Conservation (phyloP, 2,113 vertebrate species). For the Engystomops pustulosus region DNA sequence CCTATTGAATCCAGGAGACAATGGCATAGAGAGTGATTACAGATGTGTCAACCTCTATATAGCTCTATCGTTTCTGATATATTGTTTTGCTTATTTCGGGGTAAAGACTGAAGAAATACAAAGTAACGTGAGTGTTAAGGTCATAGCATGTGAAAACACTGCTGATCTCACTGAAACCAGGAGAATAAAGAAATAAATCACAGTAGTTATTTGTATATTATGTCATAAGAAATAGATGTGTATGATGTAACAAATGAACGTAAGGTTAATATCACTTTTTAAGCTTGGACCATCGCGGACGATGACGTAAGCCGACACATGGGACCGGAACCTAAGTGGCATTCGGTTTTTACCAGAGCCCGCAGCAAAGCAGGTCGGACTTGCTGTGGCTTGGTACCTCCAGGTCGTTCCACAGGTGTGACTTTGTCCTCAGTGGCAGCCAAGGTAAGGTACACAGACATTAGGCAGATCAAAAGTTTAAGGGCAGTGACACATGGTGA, state of each 20-base stretch:
- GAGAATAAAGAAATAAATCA: not conserved
- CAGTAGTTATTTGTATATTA: not conserved
- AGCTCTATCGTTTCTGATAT: constrained; percentile 32
- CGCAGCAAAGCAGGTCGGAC: no score
- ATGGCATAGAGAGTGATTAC: constrained; percentile 12
- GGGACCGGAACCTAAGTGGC: no score
- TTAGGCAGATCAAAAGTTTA: no score
- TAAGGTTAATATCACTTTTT: not conserved
- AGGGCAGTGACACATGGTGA: no score
- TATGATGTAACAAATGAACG: not conserved
- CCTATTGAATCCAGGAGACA: constrained; percentile 37
- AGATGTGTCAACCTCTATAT: constrained; percentile 34
- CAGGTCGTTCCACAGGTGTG: no score
- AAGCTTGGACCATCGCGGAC: no score
- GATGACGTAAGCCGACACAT: no score
- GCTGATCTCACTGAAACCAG: not conserved
- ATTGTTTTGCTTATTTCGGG: constrained; percentile 35
- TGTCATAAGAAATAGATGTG: not conserved
- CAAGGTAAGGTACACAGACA: no score
- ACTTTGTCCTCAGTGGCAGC: no score
- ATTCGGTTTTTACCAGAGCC: no score
- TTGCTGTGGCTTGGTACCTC: no score
- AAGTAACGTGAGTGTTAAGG: constrained; percentile 6
- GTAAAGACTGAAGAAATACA: not conserved
- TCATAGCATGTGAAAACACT: not conserved